Conservation (phyloP, 1,140 invertebrate species). For the Trissolcus basalis region DNA sequence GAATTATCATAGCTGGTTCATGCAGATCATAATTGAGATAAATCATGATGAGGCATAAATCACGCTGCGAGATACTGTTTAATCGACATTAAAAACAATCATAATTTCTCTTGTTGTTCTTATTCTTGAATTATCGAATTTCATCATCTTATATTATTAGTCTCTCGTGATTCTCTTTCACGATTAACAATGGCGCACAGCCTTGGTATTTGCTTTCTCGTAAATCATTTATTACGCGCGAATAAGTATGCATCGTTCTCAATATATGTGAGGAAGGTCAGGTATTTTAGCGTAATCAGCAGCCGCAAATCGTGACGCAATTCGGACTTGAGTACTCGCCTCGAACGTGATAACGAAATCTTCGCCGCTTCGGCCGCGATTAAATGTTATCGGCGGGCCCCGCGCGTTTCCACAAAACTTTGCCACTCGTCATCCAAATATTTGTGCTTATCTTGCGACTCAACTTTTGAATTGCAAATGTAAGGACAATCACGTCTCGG, state of each 20-base stretch:
- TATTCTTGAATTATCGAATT: constrained; percentile 58
- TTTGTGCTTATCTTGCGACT: constrained; percentile 6
- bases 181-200: constrained; percentile 59
- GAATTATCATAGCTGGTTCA: constrained; percentile 47
- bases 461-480: background rate
- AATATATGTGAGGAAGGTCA: constrained; percentile 63
- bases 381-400: constrained; percentile 34
- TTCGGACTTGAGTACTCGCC: constrained; percentile 56
- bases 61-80: constrained; percentile 48
- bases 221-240: constrained; percentile 61
- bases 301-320: constrained; percentile 56
- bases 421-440: constrained; percentile 25
- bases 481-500: background rate
- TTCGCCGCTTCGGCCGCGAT: constrained; percentile 27
- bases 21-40: constrained; percentile 55
- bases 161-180: constrained; percentile 53
- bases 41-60: constrained; percentile 58
- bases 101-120: constrained; percentile 60
- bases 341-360: constrained; percentile 61
- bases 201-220: constrained; percentile 62
- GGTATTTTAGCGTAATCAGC: constrained; percentile 62
- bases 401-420: constrained; percentile 24
- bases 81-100: constrained; percentile 60
- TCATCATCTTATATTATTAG: constrained; percentile 62
- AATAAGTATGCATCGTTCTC: constrained; percentile 55